Conservation (phyloP, 1,140 invertebrate genomes). For the Drosophila ficusphila region DNA sequence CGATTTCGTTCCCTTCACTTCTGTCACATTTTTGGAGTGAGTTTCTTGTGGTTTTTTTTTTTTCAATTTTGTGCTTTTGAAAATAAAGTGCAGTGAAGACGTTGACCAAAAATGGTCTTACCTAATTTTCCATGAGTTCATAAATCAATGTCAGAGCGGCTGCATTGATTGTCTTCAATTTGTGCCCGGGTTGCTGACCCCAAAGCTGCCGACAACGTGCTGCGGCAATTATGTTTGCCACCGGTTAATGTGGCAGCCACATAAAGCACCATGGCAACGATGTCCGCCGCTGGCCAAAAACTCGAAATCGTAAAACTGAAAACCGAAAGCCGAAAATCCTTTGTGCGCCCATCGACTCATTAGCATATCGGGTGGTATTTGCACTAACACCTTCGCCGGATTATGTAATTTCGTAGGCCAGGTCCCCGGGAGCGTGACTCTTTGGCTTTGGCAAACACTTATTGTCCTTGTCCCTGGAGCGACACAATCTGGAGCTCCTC, state of each 20-base stretch:
- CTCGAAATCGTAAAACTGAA: too few species aligned
- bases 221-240: conserved; percentile 51
- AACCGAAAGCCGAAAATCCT: conserved; percentile 8
- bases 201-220: conserved; percentile 38
- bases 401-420: conserved; percentile 76
- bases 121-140: conserved; percentile 80
- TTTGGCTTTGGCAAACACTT: conserved; percentile 70
- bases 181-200: conserved; percentile 54
- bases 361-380: conserved; percentile 82
- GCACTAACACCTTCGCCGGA: conserved; percentile 81
- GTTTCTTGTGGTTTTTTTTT: conserved; percentile 19
- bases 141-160: conserved; percentile 74
- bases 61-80: neutral
- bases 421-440: conserved; percentile 59
- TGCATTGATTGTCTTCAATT: conserved; percentile 79
- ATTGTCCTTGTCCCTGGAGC: conserved; percentile 71
- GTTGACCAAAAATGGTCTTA: conserved; percentile 76
- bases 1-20: conserved; percentile 25
- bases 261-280: conserved; percentile 20
- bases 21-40: conserved; percentile 29
- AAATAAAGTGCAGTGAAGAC: conserved; percentile 47
- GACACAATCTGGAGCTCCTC: conserved; percentile 50
- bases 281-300: conserved; percentile 1
- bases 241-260: conserved; percentile 38
- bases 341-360: conserved; percentile 64